Base-by-base conservation (phyloP, 2,797 vertebrate species). In the Fistularia commersonii region DNA sequence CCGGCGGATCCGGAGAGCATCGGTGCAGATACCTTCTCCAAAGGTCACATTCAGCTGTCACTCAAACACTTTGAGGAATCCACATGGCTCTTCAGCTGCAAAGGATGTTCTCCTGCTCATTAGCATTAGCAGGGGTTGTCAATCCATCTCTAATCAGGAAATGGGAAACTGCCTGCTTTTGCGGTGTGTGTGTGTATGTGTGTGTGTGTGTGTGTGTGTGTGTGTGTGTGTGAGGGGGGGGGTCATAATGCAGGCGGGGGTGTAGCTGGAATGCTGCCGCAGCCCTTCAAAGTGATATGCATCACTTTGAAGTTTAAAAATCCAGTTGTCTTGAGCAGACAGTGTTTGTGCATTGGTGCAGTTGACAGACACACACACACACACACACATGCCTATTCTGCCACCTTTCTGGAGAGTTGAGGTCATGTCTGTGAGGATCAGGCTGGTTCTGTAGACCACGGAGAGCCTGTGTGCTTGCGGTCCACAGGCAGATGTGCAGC, bases 301-400 rank as follows among this genome's bases (percentile, higher is more conserved):
- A 81, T 86, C 81, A 69, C 87, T 92, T 92, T 90, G 86, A 91
- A 87, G 86, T n/a, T 87, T 64, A 68, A 64, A 84, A 88, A 88
- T 89, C 80, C 87, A 84, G 81, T 88, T 86, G 87, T 83, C 79
- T 82, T 75, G 63, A 73, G 62, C 73, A 69, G 61, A 60, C 60
- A 70, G 66, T 66, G 68, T 78, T 80, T 82, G 71, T 66, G 59
- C 66, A 66, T 65, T 61, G 38, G 54, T 47, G 57, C 75, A 70
- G 55, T 62, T 56, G n/a, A 43, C 54, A 8, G 32, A 52, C 35
- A 47, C 43, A n/a, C 52, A 50, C 34, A n/a, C 46, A 48, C 15
- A 15, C 31, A 34, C 54, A 38, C 39, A 37, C 6, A 31, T 31
- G 45, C 35, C 11, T 7, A 44, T 32, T 41, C 3, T 54, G 45